These are phyloP conservation scores for Eudorcas thomsonii DNA, from an alignment of 2,113 vertebrate genomes.

Conservation along the genomic window DNA sequence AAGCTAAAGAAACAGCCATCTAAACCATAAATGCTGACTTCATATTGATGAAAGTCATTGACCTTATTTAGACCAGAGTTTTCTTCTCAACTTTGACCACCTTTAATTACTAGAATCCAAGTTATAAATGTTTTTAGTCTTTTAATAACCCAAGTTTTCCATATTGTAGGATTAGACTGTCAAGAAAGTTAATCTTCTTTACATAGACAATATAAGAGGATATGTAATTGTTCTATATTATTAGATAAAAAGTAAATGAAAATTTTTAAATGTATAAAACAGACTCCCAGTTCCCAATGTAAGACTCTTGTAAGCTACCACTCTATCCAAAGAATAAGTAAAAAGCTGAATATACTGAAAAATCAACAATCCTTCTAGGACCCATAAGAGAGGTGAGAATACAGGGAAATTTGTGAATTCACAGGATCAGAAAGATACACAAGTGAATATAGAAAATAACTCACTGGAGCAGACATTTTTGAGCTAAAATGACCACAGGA, in stretches of 20 bases:
- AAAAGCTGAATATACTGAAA: background rate
- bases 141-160: background rate
- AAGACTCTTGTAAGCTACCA: background rate
- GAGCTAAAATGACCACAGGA: background rate
- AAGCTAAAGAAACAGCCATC: background rate
- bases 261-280: background rate
- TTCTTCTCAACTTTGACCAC: background rate
- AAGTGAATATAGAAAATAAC: background rate
- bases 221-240: background rate
- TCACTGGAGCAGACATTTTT: background rate
- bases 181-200: background rate
- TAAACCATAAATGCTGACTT: background rate
- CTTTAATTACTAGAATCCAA: background rate
- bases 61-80: background rate
- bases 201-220: background rate
- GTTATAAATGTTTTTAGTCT: background rate
- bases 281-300: background rate
- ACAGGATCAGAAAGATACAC: background rate
- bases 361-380: background rate
- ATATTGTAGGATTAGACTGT: background rate
- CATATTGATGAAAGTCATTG: background rate
- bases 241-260: background rate
- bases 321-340: background rate
- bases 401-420: background rate
- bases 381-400: background rate